Evolutionary conservation across 2,888 invertebrate genomes (phyloP).

Genomic region (Taphrorychus bicolor): DNA sequence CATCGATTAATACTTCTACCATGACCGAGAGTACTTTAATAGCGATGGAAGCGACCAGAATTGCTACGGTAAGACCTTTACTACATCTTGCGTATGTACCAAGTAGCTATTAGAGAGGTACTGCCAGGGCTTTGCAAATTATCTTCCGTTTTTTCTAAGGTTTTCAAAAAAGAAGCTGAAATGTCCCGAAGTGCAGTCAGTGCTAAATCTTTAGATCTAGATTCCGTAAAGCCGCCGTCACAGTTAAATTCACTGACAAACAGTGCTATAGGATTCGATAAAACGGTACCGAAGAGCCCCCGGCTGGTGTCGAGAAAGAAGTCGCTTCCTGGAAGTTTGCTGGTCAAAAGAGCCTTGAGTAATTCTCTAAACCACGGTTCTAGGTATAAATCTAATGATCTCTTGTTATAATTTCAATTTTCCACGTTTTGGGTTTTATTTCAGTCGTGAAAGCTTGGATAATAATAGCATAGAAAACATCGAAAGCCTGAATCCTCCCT

Average conservation of each 20-base stretch:
- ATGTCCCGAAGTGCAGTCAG: constrained; percentile 70
- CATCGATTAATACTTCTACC: constrained; percentile 66
- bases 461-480: constrained; percentile 70
- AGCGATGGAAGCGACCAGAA: constrained; percentile 76
- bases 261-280: constrained; percentile 51
- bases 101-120: no score
- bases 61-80: constrained; percentile 66
- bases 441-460: constrained; percentile 71
- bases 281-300: constrained; percentile 49
- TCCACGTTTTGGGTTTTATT: neutral
- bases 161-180: constrained; percentile 61
- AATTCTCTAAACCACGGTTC: constrained; percentile 56
- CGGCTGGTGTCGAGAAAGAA: constrained; percentile 63
- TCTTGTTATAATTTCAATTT: neutral
- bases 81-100: no score
- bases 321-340: constrained; percentile 72
- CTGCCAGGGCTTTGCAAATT: no score
- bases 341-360: constrained; percentile 75
- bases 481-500: constrained; percentile 84
- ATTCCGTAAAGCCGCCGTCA: constrained; percentile 79
- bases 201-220: constrained; percentile 70
- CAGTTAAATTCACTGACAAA: constrained; percentile 71
- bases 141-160: constrained; percentile 25
- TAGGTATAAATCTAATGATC: no score
- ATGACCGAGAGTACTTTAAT: constrained; percentile 76